These are phyloP conservation scores for Pollenia griseotomentosa DNA, from an alignment of 2,888 invertebrate genomes.

Conservation along the genomic window DNA sequence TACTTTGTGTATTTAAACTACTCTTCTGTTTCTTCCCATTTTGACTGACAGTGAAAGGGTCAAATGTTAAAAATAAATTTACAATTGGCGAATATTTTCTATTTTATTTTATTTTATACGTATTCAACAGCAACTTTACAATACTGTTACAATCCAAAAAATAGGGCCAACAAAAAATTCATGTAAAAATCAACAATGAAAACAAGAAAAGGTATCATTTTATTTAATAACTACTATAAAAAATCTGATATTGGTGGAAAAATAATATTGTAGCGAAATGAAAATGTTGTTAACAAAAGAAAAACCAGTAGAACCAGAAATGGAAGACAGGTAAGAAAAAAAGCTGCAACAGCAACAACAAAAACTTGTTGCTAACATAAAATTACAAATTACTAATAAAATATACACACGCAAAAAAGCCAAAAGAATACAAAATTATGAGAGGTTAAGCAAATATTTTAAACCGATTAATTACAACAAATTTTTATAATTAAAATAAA, in stretches of 20 bases:
- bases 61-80: slow-evolving; percentile 35
- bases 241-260: slow-evolving; percentile 46
- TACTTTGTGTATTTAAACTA: not conserved
- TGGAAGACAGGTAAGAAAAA: slow-evolving; percentile 56
- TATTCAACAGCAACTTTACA: slow-evolving; percentile 16
- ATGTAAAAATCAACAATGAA: slow-evolving; percentile 20
- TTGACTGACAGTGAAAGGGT: slow-evolving; percentile 45
- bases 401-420: slow-evolving; percentile 54
- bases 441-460: slow-evolving; percentile 49
- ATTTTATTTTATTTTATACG: not conserved
- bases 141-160: slow-evolving; percentile 2
- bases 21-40: not conserved
- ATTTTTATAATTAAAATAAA: slow-evolving; percentile 18
- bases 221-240: slow-evolving; percentile 17
- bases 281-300: slow-evolving; percentile 69
- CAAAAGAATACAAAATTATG: slow-evolving; percentile 33
- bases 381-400: slow-evolving; percentile 41
- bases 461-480: slow-evolving; percentile 45
- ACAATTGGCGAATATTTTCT: slow-evolving; percentile 22
- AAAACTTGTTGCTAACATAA: slow-evolving; percentile 72
- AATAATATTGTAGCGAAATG: slow-evolving; percentile 64
- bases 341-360: slow-evolving; percentile 49
- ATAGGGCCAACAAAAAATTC: slow-evolving; percentile 41
- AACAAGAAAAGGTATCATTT: slow-evolving; percentile 23
- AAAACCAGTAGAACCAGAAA: slow-evolving; percentile 73